Base-by-base conservation (phyloP, 2,113 vertebrate genomes). In the Himantopus leucocephalus region DNA sequence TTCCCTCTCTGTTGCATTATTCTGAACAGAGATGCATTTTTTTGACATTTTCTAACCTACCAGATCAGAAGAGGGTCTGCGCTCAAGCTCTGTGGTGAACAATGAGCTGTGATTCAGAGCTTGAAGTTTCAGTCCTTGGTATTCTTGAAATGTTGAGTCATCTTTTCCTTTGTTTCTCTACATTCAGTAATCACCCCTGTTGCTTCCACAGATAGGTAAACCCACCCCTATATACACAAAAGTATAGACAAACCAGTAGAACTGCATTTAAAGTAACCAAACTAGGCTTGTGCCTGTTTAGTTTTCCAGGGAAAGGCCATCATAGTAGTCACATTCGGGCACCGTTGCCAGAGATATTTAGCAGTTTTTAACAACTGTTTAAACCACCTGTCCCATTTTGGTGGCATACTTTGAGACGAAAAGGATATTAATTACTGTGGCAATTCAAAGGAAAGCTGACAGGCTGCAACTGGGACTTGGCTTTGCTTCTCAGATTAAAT, bases 401-500 rank as follows among this genome's bases (percentile, higher is more conserved):
- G 60, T 68, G 73, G 14, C 66, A 67, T 47, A 43, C 29, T 93
- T 93, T 63, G 7, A 64, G 48, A 78, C 78, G 80, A 76, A 90
- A 91, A 79, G 39, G 52, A 37, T 89, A 67, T 91, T 88, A 85
- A 90, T 90, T 71, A 35, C 34, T 56, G 73, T 75, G 64, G 47
- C 52, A 90, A 80, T 85, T 91, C 37, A 91, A 71, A 78, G 70
- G 41, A 32, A 81, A 74, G 24, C 85, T 91, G 88, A 74, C 59
- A 84, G 72, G 41, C 91, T 95, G 85, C 75, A 35, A 75, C 47
- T 47, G 45, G 27, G 71, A 39, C 81, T 93, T 79, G 74, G n/a
- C 81, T 96, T 90, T 85, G 14, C 85, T 34, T 78, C 64, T 93
- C 63, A 60, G 80, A 77, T 23, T 34, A 60, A 93, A 82, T 85